phyloP scores from a whole-genome alignment of 2,113 vertebrate species.

The Pionites leucogaster region DNA sequence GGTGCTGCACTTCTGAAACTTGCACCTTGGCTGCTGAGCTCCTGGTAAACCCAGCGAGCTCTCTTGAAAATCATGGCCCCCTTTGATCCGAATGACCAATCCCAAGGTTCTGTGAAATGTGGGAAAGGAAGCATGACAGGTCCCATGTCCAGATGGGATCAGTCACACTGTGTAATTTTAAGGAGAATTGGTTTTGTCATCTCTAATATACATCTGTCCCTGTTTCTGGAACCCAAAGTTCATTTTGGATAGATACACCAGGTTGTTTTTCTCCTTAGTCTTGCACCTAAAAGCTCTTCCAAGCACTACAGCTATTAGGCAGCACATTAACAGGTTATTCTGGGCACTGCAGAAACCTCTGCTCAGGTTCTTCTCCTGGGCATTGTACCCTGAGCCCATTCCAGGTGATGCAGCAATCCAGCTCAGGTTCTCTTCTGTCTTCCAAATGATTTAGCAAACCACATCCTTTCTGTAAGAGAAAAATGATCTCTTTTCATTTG shows the following conservation, averaged over 20 bases:
- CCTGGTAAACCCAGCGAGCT: background rate
- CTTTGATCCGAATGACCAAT: background rate
- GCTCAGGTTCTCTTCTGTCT: background rate
- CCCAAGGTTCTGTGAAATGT: background rate
- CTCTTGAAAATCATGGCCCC: background rate
- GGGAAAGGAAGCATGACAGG: background rate
- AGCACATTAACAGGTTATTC: background rate
- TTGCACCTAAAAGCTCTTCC: background rate
- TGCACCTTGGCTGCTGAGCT: background rate
- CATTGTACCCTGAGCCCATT: background rate
- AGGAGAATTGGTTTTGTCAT: background rate
- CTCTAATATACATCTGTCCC: background rate
- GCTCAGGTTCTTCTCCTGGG: background rate
- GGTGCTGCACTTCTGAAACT: background rate
- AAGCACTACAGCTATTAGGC: background rate
- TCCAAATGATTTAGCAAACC: slow-evolving; percentile 30
- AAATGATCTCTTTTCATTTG: slow-evolving; percentile 34
- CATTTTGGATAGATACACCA: background rate
- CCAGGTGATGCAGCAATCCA: background rate
- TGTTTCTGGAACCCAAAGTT: background rate
- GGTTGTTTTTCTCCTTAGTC: background rate
- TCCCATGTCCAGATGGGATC: background rate
- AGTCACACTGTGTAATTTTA: background rate
- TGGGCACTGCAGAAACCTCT: background rate
- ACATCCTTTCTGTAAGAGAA: slow-evolving; percentile 49